Evolutionary conservation across 2,888 invertebrate species (phyloP).

Genomic region (Synergus laeviventris): DNA sequence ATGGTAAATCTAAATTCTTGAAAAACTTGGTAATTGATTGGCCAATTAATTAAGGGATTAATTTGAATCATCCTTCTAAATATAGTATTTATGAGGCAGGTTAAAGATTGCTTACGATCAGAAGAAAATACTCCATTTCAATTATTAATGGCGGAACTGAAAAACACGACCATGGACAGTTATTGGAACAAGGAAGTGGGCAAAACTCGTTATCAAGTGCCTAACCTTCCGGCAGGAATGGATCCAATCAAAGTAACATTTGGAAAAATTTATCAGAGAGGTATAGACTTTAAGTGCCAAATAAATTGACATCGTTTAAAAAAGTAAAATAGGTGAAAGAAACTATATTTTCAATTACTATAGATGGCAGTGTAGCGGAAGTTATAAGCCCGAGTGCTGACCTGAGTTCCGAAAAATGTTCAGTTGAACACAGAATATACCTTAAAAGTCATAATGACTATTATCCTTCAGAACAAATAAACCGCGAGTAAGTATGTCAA

Average conservation of each 20-base stretch:
- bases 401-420: constrained; percentile 69
- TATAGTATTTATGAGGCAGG: constrained; percentile 50
- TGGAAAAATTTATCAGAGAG: constrained; percentile 64
- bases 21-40: not conserved
- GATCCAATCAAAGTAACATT: constrained; percentile 73
- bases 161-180: constrained; percentile 76
- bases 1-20: not conserved
- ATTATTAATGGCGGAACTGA: constrained; percentile 75
- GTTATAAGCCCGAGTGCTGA: constrained; percentile 74
- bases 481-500: constrained; percentile 67
- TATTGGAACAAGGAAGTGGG: constrained; percentile 77
- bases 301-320: not conserved
- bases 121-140: constrained; percentile 75
- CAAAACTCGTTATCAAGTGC: constrained; percentile 73
- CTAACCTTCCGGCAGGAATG: constrained; percentile 75
- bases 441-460: constrained; percentile 77
- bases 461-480: constrained; percentile 74
- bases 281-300: not conserved
- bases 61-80: not conserved
- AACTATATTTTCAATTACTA: constrained; percentile 38
- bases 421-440: constrained; percentile 75
- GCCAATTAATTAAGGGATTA: not conserved
- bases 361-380: constrained; percentile 68
- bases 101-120: constrained; percentile 68
- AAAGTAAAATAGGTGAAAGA: not conserved